A percentile compares a stretch with the other conserved stretches of the same genome.
Conservation (phyloP, 1,140 invertebrate genomes). For the Mercenaria mercenaria region DNA sequence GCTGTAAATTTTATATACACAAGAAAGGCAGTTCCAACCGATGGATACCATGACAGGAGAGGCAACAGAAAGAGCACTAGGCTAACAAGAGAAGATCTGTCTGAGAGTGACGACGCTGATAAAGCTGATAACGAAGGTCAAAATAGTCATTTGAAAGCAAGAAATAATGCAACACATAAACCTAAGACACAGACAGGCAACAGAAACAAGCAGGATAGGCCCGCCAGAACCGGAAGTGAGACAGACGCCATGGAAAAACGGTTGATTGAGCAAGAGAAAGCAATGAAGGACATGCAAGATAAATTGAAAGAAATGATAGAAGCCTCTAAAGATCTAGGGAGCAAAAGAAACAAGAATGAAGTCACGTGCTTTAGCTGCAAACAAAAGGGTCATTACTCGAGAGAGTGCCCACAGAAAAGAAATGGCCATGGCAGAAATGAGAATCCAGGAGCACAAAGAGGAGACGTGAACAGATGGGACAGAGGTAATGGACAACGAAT, state of each 20-base stretch:
- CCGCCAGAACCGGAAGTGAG: too few species aligned
- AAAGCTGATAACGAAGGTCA: background rate
- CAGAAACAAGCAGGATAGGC: too few species aligned
- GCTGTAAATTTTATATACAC: background rate
- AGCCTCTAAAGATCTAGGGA: too few species aligned
- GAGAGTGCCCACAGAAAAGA: too few species aligned
- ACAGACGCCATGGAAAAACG: too few species aligned
- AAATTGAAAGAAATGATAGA: too few species aligned
- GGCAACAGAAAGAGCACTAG: background rate
- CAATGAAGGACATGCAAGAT: too few species aligned
- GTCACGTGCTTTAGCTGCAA: too few species aligned
- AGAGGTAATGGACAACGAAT: background rate
- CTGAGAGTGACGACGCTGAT: background rate
- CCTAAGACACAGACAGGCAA: background rate
- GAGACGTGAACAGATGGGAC: background rate
- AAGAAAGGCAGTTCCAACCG: too few species aligned
- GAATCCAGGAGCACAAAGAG: conserved; percentile 4
- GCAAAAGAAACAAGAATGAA: too few species aligned
- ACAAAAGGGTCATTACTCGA: background rate
- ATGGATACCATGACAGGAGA: too few species aligned
- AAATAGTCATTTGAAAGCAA: background rate
- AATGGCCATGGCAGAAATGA: background rate
- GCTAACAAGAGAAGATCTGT: background rate
- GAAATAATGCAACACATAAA: background rate
- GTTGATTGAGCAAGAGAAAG: too few species aligned